phyloP scores from a whole-genome alignment of 2,888 invertebrate genomes.

The Serripes groenlandicus region DNA sequence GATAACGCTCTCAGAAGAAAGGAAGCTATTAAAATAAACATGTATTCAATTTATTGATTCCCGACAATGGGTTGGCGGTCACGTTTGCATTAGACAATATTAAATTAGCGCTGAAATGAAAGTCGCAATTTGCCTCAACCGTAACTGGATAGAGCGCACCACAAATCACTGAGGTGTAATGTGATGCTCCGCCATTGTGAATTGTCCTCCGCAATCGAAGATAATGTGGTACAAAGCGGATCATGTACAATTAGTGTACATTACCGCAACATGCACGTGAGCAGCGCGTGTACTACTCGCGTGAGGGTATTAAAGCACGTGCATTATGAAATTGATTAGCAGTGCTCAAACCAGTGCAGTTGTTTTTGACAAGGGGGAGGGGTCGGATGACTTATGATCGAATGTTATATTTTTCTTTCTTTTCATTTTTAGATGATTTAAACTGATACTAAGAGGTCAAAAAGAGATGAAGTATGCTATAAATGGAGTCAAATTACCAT shows the following conservation, averaged over 20 bases:
- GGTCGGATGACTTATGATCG: slow-evolving; percentile 25
- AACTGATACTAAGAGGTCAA: slow-evolving; percentile 2
- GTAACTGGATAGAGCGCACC: slow-evolving; percentile 9
- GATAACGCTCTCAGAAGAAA: not conserved
- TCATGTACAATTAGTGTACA: slow-evolving; percentile 44
- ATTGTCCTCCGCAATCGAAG: slow-evolving; percentile 13
- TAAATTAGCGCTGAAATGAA: slow-evolving; percentile 15
- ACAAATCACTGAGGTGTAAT: slow-evolving; percentile 18
- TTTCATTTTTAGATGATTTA: slow-evolving; percentile 11
- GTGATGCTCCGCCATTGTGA: slow-evolving; percentile 2
- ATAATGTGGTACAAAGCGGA: slow-evolving; percentile 23
- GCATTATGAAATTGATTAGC: slow-evolving; percentile 28
- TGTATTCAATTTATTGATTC: slow-evolving; percentile 24
- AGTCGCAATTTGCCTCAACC: slow-evolving; percentile 4
- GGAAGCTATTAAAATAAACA: slow-evolving; percentile 50
- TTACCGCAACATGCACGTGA: slow-evolving; percentile 31
- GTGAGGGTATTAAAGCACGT: slow-evolving; percentile 20
- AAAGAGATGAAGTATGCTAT: not conserved
- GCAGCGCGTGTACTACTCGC: slow-evolving; percentile 21
- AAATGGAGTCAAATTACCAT: not conserved
- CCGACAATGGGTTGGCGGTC: slow-evolving; percentile 9
- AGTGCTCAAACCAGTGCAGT: slow-evolving; percentile 25
- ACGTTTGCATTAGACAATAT: slow-evolving; percentile 18
- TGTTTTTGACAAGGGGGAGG: slow-evolving; percentile 31
- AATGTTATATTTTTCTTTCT: not conserved